Evolutionary conservation across 2,888 invertebrate species (phyloP).

Genomic region (Enchytraeus crypticus): DNA sequence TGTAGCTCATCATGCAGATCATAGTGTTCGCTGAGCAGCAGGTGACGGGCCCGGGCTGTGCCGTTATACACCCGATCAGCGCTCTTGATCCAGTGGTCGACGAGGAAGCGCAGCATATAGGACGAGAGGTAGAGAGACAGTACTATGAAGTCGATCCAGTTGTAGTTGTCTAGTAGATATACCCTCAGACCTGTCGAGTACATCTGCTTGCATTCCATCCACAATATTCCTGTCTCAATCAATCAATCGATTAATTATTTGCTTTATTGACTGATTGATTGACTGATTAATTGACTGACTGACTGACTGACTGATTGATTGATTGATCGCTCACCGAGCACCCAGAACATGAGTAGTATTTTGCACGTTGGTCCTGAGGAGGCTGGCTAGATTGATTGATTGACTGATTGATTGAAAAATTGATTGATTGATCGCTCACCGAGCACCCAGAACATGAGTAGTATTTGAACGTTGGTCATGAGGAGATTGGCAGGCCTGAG

Average conservation of each 20-base stretch:
- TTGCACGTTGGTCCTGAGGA: no score
- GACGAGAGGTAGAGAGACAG: conserved; percentile 47
- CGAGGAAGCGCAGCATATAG: conserved; percentile 46
- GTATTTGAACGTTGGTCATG: conserved; percentile 47
- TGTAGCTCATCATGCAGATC: conserved; percentile 12
- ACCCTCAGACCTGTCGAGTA: conserved; percentile 44
- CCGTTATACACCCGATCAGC: conserved; percentile 43
- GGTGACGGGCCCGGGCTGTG: conserved; percentile 33
- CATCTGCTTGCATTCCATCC: conserved; percentile 49
- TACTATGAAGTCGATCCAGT: conserved; percentile 46
- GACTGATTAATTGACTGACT: no score
- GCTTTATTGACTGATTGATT: no score
- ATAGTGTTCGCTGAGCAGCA: conserved; percentile 23
- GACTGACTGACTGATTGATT: no score
- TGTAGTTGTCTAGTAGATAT: conserved; percentile 46
- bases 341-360: conserved; percentile 48
- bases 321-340: conserved; percentile 44
- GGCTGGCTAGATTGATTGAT: neutral
- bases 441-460: conserved; percentile 48
- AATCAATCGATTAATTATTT: no score
- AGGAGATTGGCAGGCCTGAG: conserved; percentile 44
- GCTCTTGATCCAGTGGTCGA: conserved; percentile 42
- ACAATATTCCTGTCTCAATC: conserved; percentile 47
- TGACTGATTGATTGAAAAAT: neutral
- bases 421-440: conserved; percentile 32